Percentiles rank a stretch among this genome's conserved stretches.
Evolutionary conservation across 2,797 vertebrate species (phyloP).

Genomic region (Anableps anableps): DNA sequence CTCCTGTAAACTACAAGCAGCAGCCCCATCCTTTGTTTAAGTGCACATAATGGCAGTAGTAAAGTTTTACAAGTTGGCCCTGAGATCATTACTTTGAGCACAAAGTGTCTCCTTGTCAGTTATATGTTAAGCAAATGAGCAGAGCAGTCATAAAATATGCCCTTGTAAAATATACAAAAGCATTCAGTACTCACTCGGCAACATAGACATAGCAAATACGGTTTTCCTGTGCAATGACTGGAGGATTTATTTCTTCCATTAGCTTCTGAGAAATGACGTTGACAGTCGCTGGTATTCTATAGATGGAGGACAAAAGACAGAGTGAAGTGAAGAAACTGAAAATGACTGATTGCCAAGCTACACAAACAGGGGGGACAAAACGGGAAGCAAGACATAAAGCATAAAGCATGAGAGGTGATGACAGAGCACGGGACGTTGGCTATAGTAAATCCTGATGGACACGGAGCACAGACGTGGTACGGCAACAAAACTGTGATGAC

Average conservation of each 20-base stretch:
- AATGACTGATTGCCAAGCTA: conserved; percentile 44
- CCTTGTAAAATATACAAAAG: conserved; percentile 52
- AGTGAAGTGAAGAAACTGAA: conserved; percentile 39
- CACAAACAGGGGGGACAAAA: conserved; percentile 23
- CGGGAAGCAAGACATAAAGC: conserved; percentile 26
- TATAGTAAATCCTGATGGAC: conserved; percentile 47
- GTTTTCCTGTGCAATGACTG: conserved; percentile 14
- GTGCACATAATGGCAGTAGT: conserved; percentile 76
- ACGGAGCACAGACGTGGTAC: conserved; percentile 39
- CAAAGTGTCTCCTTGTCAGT: conserved; percentile 65
- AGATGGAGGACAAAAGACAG: conserved; percentile 49
- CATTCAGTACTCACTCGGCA: conserved; percentile 16
- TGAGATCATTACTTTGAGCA: conserved; percentile 71
- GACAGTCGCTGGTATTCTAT: conserved; percentile 44
- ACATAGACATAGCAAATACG: conserved; percentile 26
- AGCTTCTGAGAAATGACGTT: conserved; percentile 41
- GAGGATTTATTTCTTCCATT: conserved; percentile 44
- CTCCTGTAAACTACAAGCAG: conserved; percentile 58
- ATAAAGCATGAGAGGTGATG: conserved; percentile 38
- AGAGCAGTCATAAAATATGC: conserved; percentile 58
- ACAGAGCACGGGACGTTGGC: conserved; percentile 12
- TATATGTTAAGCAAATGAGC: conserved; percentile 70
- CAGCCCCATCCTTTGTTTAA: conserved; percentile 64
- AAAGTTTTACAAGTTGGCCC: conserved; percentile 76
- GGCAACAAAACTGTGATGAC: conserved; percentile 43